Percentiles rank a stretch among this genome's conserved stretches.
Evolutionary conservation across 2,113 vertebrate species (phyloP).

Genomic region (Delphinus delphis): DNA sequence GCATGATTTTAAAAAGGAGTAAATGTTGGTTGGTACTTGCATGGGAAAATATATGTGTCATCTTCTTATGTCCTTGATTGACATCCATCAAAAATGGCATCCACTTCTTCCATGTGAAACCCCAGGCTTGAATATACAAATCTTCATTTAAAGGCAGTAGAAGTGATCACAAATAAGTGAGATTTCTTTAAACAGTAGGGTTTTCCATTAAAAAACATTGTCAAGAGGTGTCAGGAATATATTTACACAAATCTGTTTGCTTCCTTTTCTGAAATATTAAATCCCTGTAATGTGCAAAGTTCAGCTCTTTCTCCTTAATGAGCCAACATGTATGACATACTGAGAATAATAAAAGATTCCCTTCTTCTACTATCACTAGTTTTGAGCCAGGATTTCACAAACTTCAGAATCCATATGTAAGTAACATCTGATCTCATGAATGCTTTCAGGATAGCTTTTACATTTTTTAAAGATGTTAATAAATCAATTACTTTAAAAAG

Average conservation of each 20-base stretch:
- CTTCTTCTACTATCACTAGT: not conserved
- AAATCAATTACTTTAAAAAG: not conserved
- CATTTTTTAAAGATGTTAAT: not conserved
- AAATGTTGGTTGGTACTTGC: not conserved
- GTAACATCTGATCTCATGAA: not conserved
- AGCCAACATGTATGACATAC: not conserved
- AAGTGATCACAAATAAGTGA: not conserved
- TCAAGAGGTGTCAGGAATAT: not conserved
- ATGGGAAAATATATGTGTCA: not conserved
- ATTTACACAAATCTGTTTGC: not conserved
- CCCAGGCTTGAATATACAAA: not conserved
- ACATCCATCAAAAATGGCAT: not conserved
- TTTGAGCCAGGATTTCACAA: not conserved
- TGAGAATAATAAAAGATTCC: not conserved
- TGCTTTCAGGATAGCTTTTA: not conserved
- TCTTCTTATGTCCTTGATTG: not conserved
- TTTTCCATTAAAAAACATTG: not conserved
- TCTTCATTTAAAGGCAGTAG: not conserved
- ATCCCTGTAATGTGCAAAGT: not conserved
- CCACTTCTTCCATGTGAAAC: not conserved
- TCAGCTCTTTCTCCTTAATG: not conserved
- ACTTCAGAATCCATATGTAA: not conserved
- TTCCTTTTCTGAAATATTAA: not conserved
- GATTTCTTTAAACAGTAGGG: not conserved
- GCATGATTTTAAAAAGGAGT: not conserved